These are phyloP conservation scores for Ornithoptera alexandrae DNA, from an alignment of 2,888 invertebrate species.

Conservation along the genomic window DNA sequence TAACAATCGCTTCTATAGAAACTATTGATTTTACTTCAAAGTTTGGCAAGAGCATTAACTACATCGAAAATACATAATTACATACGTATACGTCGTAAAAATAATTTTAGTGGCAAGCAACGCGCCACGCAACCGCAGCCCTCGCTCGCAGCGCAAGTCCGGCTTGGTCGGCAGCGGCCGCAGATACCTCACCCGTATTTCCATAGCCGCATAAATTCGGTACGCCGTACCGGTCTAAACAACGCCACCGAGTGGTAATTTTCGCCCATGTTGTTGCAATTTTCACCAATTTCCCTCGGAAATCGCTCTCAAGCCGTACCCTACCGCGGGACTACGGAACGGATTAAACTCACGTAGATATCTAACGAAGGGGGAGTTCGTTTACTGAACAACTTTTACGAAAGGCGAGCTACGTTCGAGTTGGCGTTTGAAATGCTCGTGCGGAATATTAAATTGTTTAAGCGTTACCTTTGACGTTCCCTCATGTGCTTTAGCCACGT, in stretches of 20 bases:
- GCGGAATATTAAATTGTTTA: constrained; percentile 79
- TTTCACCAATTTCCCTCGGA: constrained; percentile 73
- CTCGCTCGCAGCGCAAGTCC: constrained; percentile 28
- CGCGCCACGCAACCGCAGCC: constrained; percentile 28
- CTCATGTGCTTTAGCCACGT: constrained; percentile 58
- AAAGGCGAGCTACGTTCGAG: constrained; percentile 74
- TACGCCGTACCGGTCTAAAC: constrained; percentile 55
- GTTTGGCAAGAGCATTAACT: not conserved
- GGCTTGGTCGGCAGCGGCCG: constrained; percentile 42
- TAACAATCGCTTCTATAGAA: constrained; percentile 9
- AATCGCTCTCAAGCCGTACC: constrained; percentile 63
- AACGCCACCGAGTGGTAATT: constrained; percentile 73
- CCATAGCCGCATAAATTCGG: constrained; percentile 62
- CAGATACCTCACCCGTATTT: constrained; percentile 55
- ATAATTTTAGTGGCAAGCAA: constrained; percentile 13
- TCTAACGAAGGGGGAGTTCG: constrained; percentile 76
- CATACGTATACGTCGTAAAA: constrained; percentile 11
- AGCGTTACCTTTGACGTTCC: constrained; percentile 72
- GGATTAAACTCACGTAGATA: constrained; percentile 79
- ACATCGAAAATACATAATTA: not conserved
- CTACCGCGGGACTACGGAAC: constrained; percentile 53
- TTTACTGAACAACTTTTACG: constrained; percentile 75
- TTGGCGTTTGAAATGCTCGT: constrained; percentile 75
- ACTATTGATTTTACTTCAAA: constrained; percentile 8
- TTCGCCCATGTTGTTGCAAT: constrained; percentile 76